Percentiles rank a stretch among this genome's conserved stretches.
These are phyloP conservation scores for Caerostris darwini DNA, from an alignment of 1,140 invertebrate species.

Conservation along the genomic window DNA sequence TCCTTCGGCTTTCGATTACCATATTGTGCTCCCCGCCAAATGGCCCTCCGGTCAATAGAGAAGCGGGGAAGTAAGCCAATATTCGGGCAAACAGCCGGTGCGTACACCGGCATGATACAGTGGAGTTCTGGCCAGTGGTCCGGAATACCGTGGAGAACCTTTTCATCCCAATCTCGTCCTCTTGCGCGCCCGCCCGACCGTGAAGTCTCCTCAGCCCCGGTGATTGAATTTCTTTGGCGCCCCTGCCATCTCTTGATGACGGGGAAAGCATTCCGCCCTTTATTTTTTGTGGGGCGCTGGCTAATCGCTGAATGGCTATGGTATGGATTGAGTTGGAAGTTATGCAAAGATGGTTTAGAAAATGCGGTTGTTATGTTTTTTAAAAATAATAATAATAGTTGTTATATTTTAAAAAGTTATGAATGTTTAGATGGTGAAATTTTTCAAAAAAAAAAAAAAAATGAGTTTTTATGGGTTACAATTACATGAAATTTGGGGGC, in stretches of 20 bases:
- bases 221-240: conserved; percentile 71
- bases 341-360: no score
- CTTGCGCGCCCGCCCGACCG: conserved; percentile 38
- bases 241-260: conserved; percentile 25
- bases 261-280: neutral
- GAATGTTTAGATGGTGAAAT: no score
- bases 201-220: conserved; percentile 42
- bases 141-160: conserved; percentile 60
- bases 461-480: no score
- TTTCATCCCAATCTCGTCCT: conserved; percentile 44
- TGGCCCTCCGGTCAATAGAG: conserved; percentile 51
- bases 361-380: no score
- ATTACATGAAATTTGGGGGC: no score
- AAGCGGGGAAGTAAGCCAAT: conserved; percentile 59
- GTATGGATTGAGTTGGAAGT: neutral
- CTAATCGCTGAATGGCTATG: neutral
- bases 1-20: conserved; percentile 15
- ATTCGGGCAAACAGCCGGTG: conserved; percentile 50
- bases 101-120: conserved; percentile 55
- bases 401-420: no score
- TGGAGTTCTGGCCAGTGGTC: conserved; percentile 56
- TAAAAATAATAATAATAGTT: no score
- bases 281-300: neutral
- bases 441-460: no score
- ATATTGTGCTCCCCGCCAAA: conserved; percentile 46